Base-by-base conservation (phyloP, 30 jellyfish, hydroid and myxozoan genomes). In the Nemopilema nomurai region DNA sequence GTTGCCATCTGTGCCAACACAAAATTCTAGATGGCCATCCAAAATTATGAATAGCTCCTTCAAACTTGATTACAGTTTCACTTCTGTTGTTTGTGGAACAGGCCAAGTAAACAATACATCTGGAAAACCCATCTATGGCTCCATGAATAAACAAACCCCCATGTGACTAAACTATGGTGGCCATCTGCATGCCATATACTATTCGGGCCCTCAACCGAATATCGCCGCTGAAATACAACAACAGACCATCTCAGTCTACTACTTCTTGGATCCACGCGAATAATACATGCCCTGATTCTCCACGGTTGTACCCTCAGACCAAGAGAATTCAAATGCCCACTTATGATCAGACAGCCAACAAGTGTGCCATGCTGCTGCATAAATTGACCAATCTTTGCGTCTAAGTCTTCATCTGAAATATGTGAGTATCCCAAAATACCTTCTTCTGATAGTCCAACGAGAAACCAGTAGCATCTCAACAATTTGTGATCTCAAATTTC, bases 101-200 rank as follows among this genome's bases (percentile, higher is more conserved):
- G 22, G 67, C 73, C 76, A 86, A 69, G 70, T 23, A 86, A 41
- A 86, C 79, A 50, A 86, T 67, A 27, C 53, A 33, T 64, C 95
- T 75, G 68, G 95, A 76, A 66, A 62, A 76, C 51, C 95, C 95
- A 86, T 86, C 95, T 74, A 86, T 86, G n/a, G 81, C 86, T 49
- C 95, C 95, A 86, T 86, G 95, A 62, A 86, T 86, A 41, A n/a
- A 86, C 95, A 52, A 86, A 68, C 32, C 86, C 86, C 95, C 95
- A 76, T 31, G 75, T 75, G 77, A 86, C 79, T 50, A 86, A 63
- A 64, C 88, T 68, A 72, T 86, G 95, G 53, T 86, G 95, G 21
- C 95, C 95, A 76, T 86, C 95, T 33, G 76, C 71, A 76, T 86
- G 90, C 95, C 84, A 74, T 26, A 76, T 84, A 65, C 88, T 33